Evolutionary conservation across 2,113 vertebrate genomes (phyloP), one percentile per base, ranked within the genome.

Genomic region (Leptodactylus fuscus): DNA sequence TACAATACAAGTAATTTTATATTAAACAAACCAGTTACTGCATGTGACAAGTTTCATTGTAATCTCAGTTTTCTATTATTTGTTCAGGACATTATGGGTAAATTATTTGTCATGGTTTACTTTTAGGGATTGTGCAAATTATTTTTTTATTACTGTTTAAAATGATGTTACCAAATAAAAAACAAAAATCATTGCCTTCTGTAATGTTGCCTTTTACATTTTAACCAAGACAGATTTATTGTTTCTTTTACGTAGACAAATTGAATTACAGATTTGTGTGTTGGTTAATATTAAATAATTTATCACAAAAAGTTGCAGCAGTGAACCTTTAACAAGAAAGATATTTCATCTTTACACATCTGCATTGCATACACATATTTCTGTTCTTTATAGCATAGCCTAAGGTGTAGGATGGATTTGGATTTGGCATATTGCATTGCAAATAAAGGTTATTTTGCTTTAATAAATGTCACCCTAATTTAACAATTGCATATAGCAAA

Each of bases 241-340:
- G 81, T 44, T 77, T 18, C 44, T 67, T 49, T 84, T 77, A 84
- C 49, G 53, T 24, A 75, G 29, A 85, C 58, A 85, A 85, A 85
- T 65, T 85, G 83, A n/a, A 78, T 77, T 85, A 78, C 83, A 78
- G 58, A 78, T 38, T 51, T 77, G 77, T 69, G 74, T 69, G 38
- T 65, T 77, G 60, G 73, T 32, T 77, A 32, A 32, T 78, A 69
- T 69, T 78, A 76, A 77, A 78, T 74, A 84, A 78, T 85, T 69
- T 78, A 85, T 85, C 36, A 29, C 44, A 65, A 22, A 67, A 67
- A 67, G 44, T 51, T 78, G 38, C 60, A 67, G 60, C 32, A 27
- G 29, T 29, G 60, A 76, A 67, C 74, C 49, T 69, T 77, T 77
- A 48, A 76, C 60, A 78, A 78, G 44, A 36, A 36, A 67, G 62